These are phyloP conservation scores for Empis livida DNA, from an alignment of 2,888 invertebrate species.

Conservation along the genomic window DNA sequence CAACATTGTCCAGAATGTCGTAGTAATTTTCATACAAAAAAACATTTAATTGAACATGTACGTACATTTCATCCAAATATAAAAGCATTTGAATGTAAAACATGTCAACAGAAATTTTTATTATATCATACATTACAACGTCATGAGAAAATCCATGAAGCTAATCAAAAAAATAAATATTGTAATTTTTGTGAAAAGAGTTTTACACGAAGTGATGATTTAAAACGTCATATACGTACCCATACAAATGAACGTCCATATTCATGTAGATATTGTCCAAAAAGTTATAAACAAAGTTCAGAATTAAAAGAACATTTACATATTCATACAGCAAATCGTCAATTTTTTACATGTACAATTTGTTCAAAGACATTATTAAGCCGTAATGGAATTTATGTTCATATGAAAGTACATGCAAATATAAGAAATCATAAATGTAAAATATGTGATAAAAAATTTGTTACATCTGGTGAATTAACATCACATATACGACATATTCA, in stretches of 20 bases:
- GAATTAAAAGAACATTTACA: conserved; percentile 12
- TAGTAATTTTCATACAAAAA: too few species aligned
- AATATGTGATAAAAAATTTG: conserved; percentile 14
- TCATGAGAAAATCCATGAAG: conserved; percentile 19
- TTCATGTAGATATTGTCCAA: conserved; percentile 18
- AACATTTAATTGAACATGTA: too few species aligned
- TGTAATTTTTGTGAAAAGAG: conserved; percentile 17
- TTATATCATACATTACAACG: conserved; percentile 4
- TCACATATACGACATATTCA: too few species aligned
- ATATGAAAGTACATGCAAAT: conserved; percentile 17
- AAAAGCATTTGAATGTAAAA: too few species aligned
- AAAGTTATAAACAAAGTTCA: conserved; percentile 19
- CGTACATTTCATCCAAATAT: too few species aligned
- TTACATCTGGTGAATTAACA: conserved; percentile 15
- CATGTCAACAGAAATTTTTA: neutral
- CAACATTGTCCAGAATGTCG: too few species aligned
- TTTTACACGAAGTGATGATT: conserved; percentile 18
- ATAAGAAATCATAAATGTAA: conserved; percentile 16
- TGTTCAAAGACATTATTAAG: conserved; percentile 17
- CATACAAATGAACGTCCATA: conserved; percentile 22
- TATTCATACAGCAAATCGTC: conserved; percentile 5
- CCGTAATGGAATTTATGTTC: conserved; percentile 17
- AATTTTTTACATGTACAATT: conserved; percentile 14
- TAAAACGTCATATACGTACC: conserved; percentile 19
- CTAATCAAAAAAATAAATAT: conserved; percentile 15